Conservation (phyloP, 2,888 invertebrate genomes). For the Neoaliturus tenellus region DNA sequence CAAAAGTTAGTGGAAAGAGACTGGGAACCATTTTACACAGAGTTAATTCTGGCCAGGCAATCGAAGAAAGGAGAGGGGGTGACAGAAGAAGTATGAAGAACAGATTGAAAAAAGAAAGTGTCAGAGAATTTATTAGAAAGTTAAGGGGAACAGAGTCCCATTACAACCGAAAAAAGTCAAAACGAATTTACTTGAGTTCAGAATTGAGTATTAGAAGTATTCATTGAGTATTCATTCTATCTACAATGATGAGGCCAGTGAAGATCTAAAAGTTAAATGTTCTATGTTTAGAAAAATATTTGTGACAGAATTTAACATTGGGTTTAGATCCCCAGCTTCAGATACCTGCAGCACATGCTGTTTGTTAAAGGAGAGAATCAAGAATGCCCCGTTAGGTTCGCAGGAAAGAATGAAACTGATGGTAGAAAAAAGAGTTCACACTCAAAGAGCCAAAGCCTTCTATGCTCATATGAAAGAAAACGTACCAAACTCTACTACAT, state of each 20-base stretch:
- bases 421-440: slow-evolving; percentile 21
- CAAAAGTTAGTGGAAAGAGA: background rate
- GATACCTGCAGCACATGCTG: slow-evolving; percentile 5
- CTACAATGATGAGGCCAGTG: background rate
- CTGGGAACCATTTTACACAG: background rate
- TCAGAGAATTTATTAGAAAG: slow-evolving; percentile 13
- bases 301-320: slow-evolving; percentile 2
- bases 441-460: background rate
- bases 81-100: background rate
- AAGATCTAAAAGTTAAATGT: background rate
- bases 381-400: background rate
- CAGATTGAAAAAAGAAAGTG: background rate
- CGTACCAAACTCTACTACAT: background rate
- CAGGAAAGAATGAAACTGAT: background rate
- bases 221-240: background rate
- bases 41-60: background rate
- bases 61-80: background rate
- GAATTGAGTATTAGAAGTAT: background rate
- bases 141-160: background rate
- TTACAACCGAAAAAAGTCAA: slow-evolving; percentile 27
- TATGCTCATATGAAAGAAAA: background rate
- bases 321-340: background rate
- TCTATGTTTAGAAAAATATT: slow-evolving; percentile 30
- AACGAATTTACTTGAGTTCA: slow-evolving; percentile 20
- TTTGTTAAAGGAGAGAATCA: background rate